A percentile compares a stretch with the other conserved stretches of the same genome.
Conservation (phyloP, 2,888 invertebrate genomes). For the Ochropacha duplaris region DNA sequence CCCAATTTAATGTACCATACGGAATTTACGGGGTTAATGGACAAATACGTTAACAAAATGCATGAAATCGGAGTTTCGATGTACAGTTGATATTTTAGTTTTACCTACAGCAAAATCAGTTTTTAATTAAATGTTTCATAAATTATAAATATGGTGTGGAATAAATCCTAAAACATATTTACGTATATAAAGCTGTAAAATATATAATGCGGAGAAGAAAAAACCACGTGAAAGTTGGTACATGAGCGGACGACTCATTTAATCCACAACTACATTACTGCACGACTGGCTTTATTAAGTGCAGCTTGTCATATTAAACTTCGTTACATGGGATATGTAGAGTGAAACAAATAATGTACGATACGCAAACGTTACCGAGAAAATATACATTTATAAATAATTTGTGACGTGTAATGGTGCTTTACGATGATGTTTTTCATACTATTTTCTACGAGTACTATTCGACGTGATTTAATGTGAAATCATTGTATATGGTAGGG, state of each 20-base stretch:
- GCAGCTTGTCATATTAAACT: conserved; percentile 22
- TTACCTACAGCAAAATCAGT: too few species aligned
- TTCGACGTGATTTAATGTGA: neutral
- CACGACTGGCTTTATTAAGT: conserved; percentile 25
- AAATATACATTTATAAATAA: conserved; percentile 25
- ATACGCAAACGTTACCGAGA: conserved; percentile 31
- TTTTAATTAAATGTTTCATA: too few species aligned
- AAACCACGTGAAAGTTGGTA: neutral
- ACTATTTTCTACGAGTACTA: too few species aligned
- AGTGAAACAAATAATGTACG: conserved; percentile 36
- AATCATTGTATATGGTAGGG: neutral
- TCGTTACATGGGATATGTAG: conserved; percentile 32
- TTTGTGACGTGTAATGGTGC: conserved; percentile 10
- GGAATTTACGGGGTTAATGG: neutral
- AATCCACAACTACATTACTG: neutral
- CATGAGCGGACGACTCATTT: neutral
- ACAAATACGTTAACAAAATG: too few species aligned
- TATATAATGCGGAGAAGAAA: neutral
- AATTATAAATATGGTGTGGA: too few species aligned
- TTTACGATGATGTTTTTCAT: neutral
- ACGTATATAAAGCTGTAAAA: neutral
- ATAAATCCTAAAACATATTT: neutral
- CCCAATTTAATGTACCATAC: neutral
- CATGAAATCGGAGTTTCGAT: too few species aligned
- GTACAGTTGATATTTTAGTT: too few species aligned